Percentiles rank a stretch among this genome's conserved stretches.
Conservation (phyloP, 2,797 vertebrate genomes). For the Tapera naevia region DNA sequence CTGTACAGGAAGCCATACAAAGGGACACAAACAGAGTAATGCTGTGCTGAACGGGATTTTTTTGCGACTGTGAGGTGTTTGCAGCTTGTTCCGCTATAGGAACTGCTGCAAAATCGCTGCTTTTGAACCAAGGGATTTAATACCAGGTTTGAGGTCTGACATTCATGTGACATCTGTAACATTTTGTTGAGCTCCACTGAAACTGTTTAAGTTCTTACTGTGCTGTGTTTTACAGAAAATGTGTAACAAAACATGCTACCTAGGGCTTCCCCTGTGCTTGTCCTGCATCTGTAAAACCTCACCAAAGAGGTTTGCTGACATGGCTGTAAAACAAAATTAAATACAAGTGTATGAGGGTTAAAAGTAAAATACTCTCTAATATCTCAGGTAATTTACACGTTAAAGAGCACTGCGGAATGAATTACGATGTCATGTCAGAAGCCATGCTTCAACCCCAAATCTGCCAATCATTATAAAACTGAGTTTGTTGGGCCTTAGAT, state of each 20-base stretch:
- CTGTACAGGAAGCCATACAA: neutral
- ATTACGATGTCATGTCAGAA: slow-evolving; percentile 54
- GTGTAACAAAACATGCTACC: neutral
- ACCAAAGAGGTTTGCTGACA: neutral
- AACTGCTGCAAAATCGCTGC: neutral
- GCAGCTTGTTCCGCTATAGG: neutral
- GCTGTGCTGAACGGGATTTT: neutral
- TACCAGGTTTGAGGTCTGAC: slow-evolving; percentile 27
- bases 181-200: slow-evolving; percentile 40
- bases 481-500: slow-evolving; percentile 76
- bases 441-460: slow-evolving; percentile 42
- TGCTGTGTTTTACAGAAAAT: slow-evolving; percentile 9
- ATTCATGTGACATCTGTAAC: slow-evolving; percentile 40
- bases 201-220: slow-evolving; percentile 19
- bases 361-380: neutral
- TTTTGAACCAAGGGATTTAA: slow-evolving; percentile 41
- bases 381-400: slow-evolving; percentile 47
- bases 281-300: neutral
- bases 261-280: neutral
- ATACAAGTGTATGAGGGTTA: neutral
- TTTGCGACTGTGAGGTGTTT: neutral
- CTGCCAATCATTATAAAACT: slow-evolving; percentile 67
- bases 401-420: slow-evolving; percentile 32
- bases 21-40: neutral
- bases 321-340: neutral